Evolutionary conservation across 1,140 invertebrate genomes (phyloP), one percentile per base, ranked within the genome.

Genomic region (Dinoponera quadriceps): DNA sequence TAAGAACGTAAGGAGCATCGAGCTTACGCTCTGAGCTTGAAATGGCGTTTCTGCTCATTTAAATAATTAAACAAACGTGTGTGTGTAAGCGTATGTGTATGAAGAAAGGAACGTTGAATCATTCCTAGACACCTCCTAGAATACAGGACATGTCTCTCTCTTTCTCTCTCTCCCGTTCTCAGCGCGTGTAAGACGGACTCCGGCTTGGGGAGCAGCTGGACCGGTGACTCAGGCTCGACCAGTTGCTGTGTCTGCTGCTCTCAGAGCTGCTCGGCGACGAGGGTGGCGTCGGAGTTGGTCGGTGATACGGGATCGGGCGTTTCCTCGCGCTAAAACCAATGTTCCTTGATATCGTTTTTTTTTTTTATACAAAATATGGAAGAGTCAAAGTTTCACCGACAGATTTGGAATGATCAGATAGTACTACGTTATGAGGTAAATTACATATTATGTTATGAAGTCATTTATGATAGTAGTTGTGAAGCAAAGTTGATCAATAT

Each of bases 271-370:
- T 96, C 65, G 94, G 95, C 66, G 96, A 96, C 55, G 96, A 96
- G 22, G 96, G 95, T 74, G 97, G 96, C 9, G 97, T 96, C 16
- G 97, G 97, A 22, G 97, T 96, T 72, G 97, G 97, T 88, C 97
- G 96, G 89, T 98, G 97, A 95, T 98, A 98, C 65, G 97, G 97
- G 90, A 98, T 97, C 51, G 98, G 98, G 74, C 97, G 95, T 94
- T 98, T 98, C 88, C 98, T 96, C 83, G 98, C 98, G 94, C 98
- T 98, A 95, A 90, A 95, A 96, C 90, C 85, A 89, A 92, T 71
- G 57, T 65, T 75, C 51, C 27, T 91, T 86, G 84, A 87, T 33
- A 84, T 51, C 3, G n/a, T 3, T n/a, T n/a, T n/a, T 44, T 44
- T 11, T 44, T 44, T 44, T 1, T 44, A 44, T 9, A 44, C 7